phyloP scores from a whole-genome alignment of 2,797 vertebrate species.

The Fistularia tabacaria region DNA sequence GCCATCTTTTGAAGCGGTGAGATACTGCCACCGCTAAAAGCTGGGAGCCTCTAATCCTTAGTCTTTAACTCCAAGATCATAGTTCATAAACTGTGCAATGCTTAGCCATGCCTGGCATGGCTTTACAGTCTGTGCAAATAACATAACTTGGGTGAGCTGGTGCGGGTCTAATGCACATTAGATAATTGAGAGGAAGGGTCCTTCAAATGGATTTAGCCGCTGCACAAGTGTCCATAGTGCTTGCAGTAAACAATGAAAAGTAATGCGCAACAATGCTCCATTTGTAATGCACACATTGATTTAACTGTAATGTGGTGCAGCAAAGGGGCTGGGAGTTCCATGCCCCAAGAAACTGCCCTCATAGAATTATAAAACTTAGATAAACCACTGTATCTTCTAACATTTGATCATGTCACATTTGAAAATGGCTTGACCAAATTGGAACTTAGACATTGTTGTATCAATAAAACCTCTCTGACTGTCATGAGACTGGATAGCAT shows the following conservation, averaged over 20 bases:
- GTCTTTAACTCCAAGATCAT: no score
- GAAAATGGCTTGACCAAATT: not conserved
- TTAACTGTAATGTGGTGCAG: slow-evolving; percentile 11
- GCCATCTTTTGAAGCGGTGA: no score
- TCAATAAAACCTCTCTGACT: no score
- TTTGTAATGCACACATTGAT: slow-evolving; percentile 39
- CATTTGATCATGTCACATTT: not conserved
- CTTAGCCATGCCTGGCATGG: slow-evolving; percentile 16
- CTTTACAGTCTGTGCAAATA: slow-evolving; percentile 45
- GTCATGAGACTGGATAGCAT: no score
- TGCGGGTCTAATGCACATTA: slow-evolving; percentile 58
- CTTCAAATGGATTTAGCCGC: slow-evolving; percentile 34
- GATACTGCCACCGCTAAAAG: not conserved
- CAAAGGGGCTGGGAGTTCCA: not conserved
- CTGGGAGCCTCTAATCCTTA: not conserved
- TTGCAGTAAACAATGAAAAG: slow-evolving; percentile 48
- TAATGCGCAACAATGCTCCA: slow-evolving; percentile 45
- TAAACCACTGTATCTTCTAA: not conserved
- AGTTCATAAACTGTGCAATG: slow-evolving; percentile 9
- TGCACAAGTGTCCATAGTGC: slow-evolving; percentile 37
- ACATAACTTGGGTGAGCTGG: slow-evolving; percentile 60
- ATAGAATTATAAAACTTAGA: slow-evolving; percentile 2
- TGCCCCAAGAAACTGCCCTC: not conserved
- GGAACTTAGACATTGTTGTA: no score
- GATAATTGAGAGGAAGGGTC: slow-evolving; percentile 48